phyloP scores from a whole-genome alignment of 2,797 vertebrate genomes.

The Pelobates cultripes region DNA sequence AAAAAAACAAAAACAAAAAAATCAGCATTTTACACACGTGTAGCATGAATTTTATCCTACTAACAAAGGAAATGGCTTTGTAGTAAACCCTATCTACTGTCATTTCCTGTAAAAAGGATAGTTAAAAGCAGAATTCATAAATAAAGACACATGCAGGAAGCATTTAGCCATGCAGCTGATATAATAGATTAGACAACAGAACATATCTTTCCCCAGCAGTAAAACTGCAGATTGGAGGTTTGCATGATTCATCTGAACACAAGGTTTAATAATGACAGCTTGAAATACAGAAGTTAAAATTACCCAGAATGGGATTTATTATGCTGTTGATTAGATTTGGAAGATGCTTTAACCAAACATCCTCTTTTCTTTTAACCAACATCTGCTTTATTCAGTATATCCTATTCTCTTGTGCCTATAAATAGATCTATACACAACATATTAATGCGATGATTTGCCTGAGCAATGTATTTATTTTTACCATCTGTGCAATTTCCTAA shows the following conservation, averaged over 20 bases:
- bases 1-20: neutral
- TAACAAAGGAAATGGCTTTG: neutral
- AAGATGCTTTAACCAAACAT: conserved; percentile 37
- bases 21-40: neutral
- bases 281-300: conserved; percentile 33
- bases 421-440: conserved; percentile 13
- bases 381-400: conserved; percentile 19
- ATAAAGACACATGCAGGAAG: neutral
- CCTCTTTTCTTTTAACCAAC: conserved; percentile 15
- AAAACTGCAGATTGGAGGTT: neutral
- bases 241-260: conserved; percentile 24
- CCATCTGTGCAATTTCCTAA: conserved; percentile 8
- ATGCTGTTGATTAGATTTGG: conserved; percentile 30
- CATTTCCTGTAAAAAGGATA: neutral
- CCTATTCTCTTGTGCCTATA: conserved; percentile 22
- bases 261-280: conserved; percentile 7
- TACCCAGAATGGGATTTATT: conserved; percentile 29
- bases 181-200: neutral
- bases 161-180: neutral
- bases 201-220: neutral
- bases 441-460: neutral
- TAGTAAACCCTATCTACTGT: neutral
- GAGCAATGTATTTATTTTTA: conserved; percentile 9
- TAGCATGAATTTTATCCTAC: neutral
- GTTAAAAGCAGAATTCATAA: neutral